Percentiles rank a stretch among this genome's conserved stretches.
phyloP scores from a whole-genome alignment of 2,888 invertebrate species.

The Octonoba sinensis region DNA sequence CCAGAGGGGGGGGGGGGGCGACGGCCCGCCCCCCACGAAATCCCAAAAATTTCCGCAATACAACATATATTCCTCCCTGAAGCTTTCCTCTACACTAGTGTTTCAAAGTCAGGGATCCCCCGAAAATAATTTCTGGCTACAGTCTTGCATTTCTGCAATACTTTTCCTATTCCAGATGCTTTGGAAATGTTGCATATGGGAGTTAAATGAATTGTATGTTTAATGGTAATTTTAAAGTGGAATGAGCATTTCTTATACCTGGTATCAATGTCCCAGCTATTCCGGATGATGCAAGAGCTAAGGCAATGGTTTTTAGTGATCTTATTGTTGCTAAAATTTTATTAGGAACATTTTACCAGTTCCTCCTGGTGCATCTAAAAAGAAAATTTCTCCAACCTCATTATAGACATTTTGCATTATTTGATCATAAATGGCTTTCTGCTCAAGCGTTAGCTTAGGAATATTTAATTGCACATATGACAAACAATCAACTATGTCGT shows the following conservation, averaged over 20 bases:
- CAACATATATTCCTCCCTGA: too few species aligned
- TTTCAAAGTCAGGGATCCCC: too few species aligned
- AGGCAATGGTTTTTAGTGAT: not conserved
- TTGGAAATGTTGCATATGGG: slow-evolving; percentile 19
- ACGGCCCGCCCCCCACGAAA: too few species aligned
- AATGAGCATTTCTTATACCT: not conserved
- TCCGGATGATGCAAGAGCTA: not conserved
- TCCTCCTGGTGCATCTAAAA: not conserved
- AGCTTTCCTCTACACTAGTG: too few species aligned
- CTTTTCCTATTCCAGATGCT: slow-evolving; percentile 38
- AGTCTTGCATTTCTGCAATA: slow-evolving; percentile 35
- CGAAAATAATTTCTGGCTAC: too few species aligned
- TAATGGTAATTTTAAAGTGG: not conserved
- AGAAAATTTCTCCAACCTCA: not conserved
- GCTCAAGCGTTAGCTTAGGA: not conserved
- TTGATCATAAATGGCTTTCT: not conserved
- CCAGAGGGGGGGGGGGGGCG: too few species aligned
- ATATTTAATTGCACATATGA: not conserved
- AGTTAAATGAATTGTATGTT: not conserved
- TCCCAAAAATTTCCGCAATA: too few species aligned
- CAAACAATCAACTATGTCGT: not conserved
- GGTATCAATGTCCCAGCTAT: not conserved
- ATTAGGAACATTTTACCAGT: not conserved
- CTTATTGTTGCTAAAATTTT: not conserved
- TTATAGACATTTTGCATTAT: not conserved